Evolutionary conservation across 2,888 invertebrate species (phyloP), one percentile per base, ranked within the genome.

Genomic region (Napeogenes sylphis): DNA sequence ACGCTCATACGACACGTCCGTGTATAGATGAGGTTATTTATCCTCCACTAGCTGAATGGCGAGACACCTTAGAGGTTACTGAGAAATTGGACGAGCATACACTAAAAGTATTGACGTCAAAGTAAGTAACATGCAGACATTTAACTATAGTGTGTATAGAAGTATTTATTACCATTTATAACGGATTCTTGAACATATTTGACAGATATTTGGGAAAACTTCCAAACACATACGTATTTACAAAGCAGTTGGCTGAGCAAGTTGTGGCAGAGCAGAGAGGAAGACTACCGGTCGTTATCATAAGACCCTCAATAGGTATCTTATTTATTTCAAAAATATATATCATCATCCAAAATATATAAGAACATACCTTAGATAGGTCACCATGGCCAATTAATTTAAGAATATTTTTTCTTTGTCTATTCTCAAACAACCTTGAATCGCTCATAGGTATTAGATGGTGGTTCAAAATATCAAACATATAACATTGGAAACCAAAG

Each of bases 181-280:
- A 4, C 3, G 6, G 1, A 35, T 6, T 35, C 4, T 35, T 35
- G 4, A 35, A 5, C 6, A 5, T 35, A 35, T 5, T 5, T 14
- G 0, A 21, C 74, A 94, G 94, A 70, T 92, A 91, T 63, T 80
- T 94, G 5, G 92, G 91, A 10, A 87, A 89, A 13, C 92, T 95
- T 51, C 97, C 98, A 0, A 98, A 98, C 76, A 97, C 98, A 0
- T 99, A 99, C 77, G 96, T 96, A 0, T 97, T 96, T 78, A 95
- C 97, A 0, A 98, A 99, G 81, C 94, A 95, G 63, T 78, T 98
- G 68, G 96, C 96, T 0, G 98, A 99, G 74, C 94, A 95, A 63
- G 92, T 96, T 8, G 92, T 96, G 0, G 90, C 92, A 30, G 95
- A 96, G 59, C 93, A 94, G 60, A 85, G 77, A 42, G 91, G 92